Percentiles rank a stretch among this genome's conserved stretches.
These are phyloP conservation scores for Drosophila prosaltans DNA, from an alignment of 1,140 invertebrate species.

Conservation along the genomic window DNA sequence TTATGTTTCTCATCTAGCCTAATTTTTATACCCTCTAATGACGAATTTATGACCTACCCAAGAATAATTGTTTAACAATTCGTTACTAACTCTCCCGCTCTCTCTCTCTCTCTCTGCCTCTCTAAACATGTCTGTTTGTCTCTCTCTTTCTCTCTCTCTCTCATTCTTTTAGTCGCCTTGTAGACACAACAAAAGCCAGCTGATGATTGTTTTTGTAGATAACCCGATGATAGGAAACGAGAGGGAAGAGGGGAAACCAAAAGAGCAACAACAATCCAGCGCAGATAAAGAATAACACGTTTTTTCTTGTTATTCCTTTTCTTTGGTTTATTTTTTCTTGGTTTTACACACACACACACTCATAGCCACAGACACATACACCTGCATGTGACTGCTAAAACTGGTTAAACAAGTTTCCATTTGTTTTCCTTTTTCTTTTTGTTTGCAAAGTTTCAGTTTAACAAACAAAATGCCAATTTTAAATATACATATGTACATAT, in stretches of 20 bases:
- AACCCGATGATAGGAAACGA: constrained; percentile 10
- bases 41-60: constrained; percentile 65
- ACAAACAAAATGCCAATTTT: constrained; percentile 7
- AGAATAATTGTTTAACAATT: constrained; percentile 48
- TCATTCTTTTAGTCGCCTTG: constrained; percentile 32
- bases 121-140: background rate
- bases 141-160: constrained; percentile 14
- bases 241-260: constrained; percentile 26
- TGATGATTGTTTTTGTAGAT: constrained; percentile 74
- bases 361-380: background rate
- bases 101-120: background rate
- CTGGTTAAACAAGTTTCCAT: constrained; percentile 70
- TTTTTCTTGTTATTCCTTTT: constrained; percentile 33
- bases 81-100: constrained; percentile 36
- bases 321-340: constrained; percentile 36
- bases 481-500: background rate
- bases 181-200: constrained; percentile 75
- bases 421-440: constrained; percentile 54
- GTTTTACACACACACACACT: constrained; percentile 35
- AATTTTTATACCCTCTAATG: constrained; percentile 29
- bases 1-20: constrained; percentile 19
- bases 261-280: constrained; percentile 48
- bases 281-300: constrained; percentile 56
- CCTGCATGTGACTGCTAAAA: constrained; percentile 36
- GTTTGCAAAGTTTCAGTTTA: constrained; percentile 4